Conservation (phyloP, 2,888 invertebrate species). For the Pristionchus japonicus region DNA sequence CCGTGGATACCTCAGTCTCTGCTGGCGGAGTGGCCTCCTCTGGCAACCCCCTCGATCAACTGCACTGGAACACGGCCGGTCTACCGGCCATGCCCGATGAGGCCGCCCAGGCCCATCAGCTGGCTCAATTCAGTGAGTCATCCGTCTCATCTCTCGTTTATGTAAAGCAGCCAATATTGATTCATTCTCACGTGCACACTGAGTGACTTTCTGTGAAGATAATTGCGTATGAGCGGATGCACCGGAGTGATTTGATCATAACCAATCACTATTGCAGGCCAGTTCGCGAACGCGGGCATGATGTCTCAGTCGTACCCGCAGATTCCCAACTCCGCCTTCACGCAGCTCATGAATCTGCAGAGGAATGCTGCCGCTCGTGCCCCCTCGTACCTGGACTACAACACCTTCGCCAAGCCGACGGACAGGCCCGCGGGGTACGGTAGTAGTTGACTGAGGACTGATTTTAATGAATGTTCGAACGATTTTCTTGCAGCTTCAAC, state of each 20-base stretch:
- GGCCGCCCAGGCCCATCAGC: slow-evolving; percentile 42
- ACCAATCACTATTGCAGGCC: slow-evolving; percentile 44
- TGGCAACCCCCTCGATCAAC: slow-evolving; percentile 41
- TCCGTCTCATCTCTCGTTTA: too few species aligned
- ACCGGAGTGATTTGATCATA: too few species aligned
- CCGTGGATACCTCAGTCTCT: slow-evolving; percentile 1
- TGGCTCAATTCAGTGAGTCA: slow-evolving; percentile 42
- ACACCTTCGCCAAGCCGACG: slow-evolving; percentile 54
- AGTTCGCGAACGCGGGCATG: slow-evolving; percentile 62
- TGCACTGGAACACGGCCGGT: slow-evolving; percentile 44
- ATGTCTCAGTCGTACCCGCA: slow-evolving; percentile 55
- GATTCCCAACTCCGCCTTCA: slow-evolving; percentile 62
- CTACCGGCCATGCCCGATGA: slow-evolving; percentile 48
- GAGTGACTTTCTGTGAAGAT: too few species aligned
- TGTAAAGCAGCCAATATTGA: too few species aligned
- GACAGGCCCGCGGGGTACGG: slow-evolving; percentile 61
- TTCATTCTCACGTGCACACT: too few species aligned
- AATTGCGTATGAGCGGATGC: too few species aligned
- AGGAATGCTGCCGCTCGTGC: slow-evolving; percentile 48
- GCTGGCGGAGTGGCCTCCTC: not conserved
- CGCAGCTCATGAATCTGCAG: slow-evolving; percentile 60
- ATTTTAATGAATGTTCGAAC: not conserved
- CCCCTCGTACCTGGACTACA: slow-evolving; percentile 56
- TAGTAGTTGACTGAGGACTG: not conserved
- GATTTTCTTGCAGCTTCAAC: slow-evolving; percentile 67